A percentile compares a stretch with the other conserved stretches of the same genome.
Conservation (phyloP, 2,888 invertebrate species). For the Pasiphila rectangulata region DNA sequence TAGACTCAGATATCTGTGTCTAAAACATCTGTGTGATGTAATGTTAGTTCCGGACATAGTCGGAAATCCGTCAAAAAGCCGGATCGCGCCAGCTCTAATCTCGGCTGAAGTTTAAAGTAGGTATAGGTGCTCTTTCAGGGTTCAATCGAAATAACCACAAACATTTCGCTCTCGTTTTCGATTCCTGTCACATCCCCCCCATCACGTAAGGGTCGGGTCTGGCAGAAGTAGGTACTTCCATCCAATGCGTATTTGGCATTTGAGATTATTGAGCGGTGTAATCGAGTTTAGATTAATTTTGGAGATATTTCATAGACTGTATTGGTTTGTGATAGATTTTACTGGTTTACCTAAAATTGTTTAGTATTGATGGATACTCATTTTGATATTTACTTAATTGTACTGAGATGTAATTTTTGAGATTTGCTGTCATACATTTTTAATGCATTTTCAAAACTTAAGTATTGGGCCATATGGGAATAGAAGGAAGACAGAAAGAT, state of each 20-base stretch:
- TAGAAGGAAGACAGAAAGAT: no score
- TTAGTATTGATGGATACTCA: neutral
- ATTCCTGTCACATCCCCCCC: constrained; percentile 72
- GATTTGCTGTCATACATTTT: no score
- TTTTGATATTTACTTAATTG: no score
- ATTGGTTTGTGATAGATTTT: constrained; percentile 5
- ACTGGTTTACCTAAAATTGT: neutral
- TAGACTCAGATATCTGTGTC: no score
- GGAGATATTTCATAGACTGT: constrained; percentile 7
- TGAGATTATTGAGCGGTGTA: constrained; percentile 20
- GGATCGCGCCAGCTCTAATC: constrained; percentile 19
- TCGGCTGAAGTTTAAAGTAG: constrained; percentile 60
- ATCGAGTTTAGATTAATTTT: constrained; percentile 24
- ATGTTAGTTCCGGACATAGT: neutral
- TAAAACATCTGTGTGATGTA: no score
- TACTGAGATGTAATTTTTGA: no score
- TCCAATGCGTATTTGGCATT: constrained; percentile 49
- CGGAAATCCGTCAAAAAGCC: no score
- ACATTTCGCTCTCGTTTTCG: constrained; percentile 68
- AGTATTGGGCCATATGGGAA: no score
- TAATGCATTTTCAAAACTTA: no score
- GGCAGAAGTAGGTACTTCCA: constrained; percentile 45
- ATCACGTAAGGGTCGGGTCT: constrained; percentile 57
- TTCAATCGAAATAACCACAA: constrained; percentile 74
- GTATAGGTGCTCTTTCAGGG: constrained; percentile 58